A percentile compares a stretch with the other conserved stretches of the same genome.
Conservation (phyloP, 2,888 invertebrate species). For the Epicampocera succincta region DNA sequence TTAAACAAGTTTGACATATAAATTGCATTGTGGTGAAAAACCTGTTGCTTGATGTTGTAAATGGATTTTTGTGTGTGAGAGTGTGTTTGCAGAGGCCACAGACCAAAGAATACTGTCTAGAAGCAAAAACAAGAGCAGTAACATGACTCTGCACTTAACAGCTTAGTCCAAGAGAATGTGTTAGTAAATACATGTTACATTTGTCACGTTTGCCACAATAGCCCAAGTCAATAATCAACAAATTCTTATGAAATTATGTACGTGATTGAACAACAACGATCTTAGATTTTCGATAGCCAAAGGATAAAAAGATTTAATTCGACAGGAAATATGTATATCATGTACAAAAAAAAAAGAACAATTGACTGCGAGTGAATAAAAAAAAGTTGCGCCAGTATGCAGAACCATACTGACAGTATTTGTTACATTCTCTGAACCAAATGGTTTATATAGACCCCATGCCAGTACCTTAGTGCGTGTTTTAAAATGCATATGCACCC, state of each 20-base stretch:
- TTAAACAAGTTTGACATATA: constrained; percentile 69
- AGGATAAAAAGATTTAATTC: no score
- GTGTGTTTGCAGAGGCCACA: constrained; percentile 18
- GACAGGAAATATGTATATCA: no score
- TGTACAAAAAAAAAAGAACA: not conserved
- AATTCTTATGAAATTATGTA: not conserved
- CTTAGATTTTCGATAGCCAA: not conserved
- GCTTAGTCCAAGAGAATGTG: not conserved
- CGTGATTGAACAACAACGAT: not conserved
- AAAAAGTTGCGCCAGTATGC: no score
- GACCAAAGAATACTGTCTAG: constrained; percentile 41
- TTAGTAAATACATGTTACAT: constrained; percentile 31
- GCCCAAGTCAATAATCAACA: not conserved
- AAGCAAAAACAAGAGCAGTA: constrained; percentile 32
- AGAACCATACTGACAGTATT: no score
- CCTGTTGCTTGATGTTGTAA: constrained; percentile 63
- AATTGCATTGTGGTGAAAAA: constrained; percentile 64
- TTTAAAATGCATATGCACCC: no score
- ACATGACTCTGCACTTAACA: constrained; percentile 43
- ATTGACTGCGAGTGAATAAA: no score
- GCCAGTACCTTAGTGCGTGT: no score
- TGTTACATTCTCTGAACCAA: no score
- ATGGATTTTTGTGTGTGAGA: constrained; percentile 32
- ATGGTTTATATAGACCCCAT: no score
- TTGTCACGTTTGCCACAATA: not conserved